Evolutionary conservation across 30 jellyfish, hydroid and myxozoan species (phyloP).

Genomic region (Aurelia sp.): DNA sequence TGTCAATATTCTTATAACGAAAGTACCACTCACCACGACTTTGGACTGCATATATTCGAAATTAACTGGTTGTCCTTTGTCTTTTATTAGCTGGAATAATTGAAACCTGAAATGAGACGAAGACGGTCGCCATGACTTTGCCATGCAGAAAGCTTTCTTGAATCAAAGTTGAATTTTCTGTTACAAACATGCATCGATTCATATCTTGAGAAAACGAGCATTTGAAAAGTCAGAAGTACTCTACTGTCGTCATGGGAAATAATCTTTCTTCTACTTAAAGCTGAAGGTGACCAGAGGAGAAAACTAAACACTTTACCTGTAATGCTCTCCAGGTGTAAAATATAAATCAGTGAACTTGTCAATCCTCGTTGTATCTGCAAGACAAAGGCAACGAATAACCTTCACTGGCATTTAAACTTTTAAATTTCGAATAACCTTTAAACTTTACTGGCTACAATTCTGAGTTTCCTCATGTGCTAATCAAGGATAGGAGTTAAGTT

Average conservation of each 20-base stretch:
- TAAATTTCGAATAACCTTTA: too few relatives aligned
- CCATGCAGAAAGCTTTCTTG: background rate
- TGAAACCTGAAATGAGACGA: slow-evolving; percentile 38
- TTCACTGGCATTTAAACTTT: too few relatives aligned
- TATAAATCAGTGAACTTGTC: slow-evolving; percentile 5
- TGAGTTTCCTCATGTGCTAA: too few relatives aligned
- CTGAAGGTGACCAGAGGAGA: background rate
- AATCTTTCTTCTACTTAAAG: background rate
- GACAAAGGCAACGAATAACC: background rate
- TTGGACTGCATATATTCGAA: slow-evolving; percentile 16
- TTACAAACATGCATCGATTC: too few relatives aligned
- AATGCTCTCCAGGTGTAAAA: slow-evolving; percentile 60
- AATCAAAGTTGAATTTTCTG: too few relatives aligned
- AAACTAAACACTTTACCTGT: slow-evolving; percentile 17
- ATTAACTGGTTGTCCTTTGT: slow-evolving; percentile 4
- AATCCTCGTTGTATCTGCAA: slow-evolving; percentile 2
- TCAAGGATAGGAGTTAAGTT: too few relatives aligned
- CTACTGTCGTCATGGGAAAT: too few relatives aligned
- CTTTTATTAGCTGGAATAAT: slow-evolving; percentile 11
- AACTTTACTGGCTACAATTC: too few relatives aligned
- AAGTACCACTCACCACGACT: slow-evolving; percentile 31
- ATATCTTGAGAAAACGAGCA: too few relatives aligned
- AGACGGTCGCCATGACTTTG: background rate
- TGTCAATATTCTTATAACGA: too few relatives aligned
- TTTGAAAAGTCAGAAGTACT: too few relatives aligned